A percentile compares a stretch with the other conserved stretches of the same genome.
Conservation (phyloP, 2,888 invertebrate species). For the Steinernema hermaphroditum region DNA sequence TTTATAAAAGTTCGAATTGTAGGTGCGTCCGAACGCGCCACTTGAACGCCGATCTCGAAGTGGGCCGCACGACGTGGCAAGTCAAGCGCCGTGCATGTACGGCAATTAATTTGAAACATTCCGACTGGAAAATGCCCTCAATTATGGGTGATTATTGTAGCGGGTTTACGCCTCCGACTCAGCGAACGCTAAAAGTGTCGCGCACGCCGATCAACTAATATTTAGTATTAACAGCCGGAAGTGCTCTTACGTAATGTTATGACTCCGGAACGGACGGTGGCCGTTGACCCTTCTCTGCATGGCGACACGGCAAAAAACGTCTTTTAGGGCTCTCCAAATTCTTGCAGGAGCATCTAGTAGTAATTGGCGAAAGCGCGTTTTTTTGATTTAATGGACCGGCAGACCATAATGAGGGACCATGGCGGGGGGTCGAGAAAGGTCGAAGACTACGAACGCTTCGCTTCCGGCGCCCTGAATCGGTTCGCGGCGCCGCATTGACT, state of each 20-base stretch:
- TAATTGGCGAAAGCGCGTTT: background rate
- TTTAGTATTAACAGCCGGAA: slow-evolving; percentile 7
- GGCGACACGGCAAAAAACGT: background rate
- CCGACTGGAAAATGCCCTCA: background rate
- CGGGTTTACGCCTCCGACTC: background rate
- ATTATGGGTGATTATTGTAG: background rate
- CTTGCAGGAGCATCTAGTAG: background rate
- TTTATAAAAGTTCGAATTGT: slow-evolving; percentile 9
- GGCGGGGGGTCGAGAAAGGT: slow-evolving; percentile 8
- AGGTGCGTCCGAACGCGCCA: background rate
- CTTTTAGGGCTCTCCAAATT: background rate
- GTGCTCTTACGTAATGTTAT: background rate
- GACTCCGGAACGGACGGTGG: background rate
- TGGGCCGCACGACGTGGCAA: background rate
- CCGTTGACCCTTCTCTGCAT: background rate
- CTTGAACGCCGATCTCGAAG: no score
- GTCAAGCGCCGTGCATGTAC: background rate
- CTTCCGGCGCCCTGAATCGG: background rate
- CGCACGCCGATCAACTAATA: background rate
- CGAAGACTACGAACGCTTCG: background rate
- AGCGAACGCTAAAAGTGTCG: background rate
- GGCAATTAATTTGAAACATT: slow-evolving; percentile 24
- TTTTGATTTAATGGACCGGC: background rate
- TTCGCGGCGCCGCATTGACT: no score
- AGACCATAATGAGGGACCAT: background rate